Conservation (phyloP, 2,888 invertebrate species). For the Willowsia nigromaculata region DNA sequence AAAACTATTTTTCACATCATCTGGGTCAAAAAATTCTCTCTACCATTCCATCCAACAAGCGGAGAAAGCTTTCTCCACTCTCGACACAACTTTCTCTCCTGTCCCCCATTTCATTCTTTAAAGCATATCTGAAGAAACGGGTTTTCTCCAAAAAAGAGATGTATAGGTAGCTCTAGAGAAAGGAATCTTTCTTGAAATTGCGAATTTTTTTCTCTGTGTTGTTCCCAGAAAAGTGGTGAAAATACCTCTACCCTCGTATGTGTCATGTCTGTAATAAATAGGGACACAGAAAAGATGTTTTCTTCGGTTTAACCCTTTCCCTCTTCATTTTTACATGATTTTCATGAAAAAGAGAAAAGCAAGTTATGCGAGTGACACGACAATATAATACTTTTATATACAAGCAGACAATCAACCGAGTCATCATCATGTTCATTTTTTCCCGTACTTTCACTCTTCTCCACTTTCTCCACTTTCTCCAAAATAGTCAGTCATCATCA, state of each 20-base stretch:
- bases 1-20: slow-evolving; percentile 63
- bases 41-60: background rate
- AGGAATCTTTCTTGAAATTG: background rate
- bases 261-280: too few relatives aligned
- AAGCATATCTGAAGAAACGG: background rate
- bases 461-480: background rate
- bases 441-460: background rate
- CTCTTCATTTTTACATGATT: background rate
- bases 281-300: too few relatives aligned
- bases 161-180: background rate
- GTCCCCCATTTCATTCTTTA: background rate
- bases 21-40: slow-evolving; percentile 62
- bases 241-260: too few relatives aligned
- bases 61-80: too few relatives aligned
- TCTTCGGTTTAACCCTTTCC: background rate
- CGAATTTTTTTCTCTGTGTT: background rate
- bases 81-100: background rate
- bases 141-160: too few relatives aligned
- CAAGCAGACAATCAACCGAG: background rate
- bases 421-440: background rate
- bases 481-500: slow-evolving; percentile 13
- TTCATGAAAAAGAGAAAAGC: background rate
- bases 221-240: background rate
- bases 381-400: background rate
- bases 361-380: slow-evolving; percentile 19